Evolutionary conservation across 2,113 vertebrate genomes (phyloP), one percentile per base, ranked within the genome.

Genomic region (Theristicus caerulescens): DNA sequence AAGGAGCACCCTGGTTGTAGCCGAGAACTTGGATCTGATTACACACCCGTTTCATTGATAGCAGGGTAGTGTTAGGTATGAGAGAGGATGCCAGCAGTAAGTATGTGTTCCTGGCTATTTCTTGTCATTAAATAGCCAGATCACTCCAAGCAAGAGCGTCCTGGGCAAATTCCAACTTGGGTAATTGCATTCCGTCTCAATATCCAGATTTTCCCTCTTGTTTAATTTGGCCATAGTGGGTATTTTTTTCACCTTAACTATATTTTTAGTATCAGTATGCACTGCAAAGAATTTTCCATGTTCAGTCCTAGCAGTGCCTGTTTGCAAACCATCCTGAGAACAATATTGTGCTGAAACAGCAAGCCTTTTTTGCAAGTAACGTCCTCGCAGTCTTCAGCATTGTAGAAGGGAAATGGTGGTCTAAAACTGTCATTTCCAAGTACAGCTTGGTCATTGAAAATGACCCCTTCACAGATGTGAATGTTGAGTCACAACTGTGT

Each of bases 211-310:
- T 36, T 86, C 27, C 58, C 81, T 82, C 12, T 58, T 66, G 47
- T 95, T 88, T 87, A 69, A 91, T 74, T 96, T 96, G 90, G 91
- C 78, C 2, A 2, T 32, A 58, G 84, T 82, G 70, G 24, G 19
- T 88, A 11, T 73, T 90, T 96, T 93, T 96, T 97, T 70, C 88
- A 93, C 86, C 83, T 94, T 90, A 79, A 79, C 62, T 91, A 40
- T 96, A 94, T 96, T 95, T 97, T 94, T 95, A 91, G 95, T 54
- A 70, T 88, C 78, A 0, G 4, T 82, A 65, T 1, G 2, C 44
- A 19, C 83, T 87, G 57, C 57, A 57, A 92, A 94, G 86, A 93
- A 89, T 96, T 96, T 91, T 89, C 88, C 65, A 3, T 70, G 61
- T 89, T 95, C 58, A 20, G 14, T 44, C 34, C 38, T 57, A 72